These are phyloP conservation scores for Drosophila kurseongensis DNA, from an alignment of 1,140 invertebrate genomes.

Conservation along the genomic window DNA sequence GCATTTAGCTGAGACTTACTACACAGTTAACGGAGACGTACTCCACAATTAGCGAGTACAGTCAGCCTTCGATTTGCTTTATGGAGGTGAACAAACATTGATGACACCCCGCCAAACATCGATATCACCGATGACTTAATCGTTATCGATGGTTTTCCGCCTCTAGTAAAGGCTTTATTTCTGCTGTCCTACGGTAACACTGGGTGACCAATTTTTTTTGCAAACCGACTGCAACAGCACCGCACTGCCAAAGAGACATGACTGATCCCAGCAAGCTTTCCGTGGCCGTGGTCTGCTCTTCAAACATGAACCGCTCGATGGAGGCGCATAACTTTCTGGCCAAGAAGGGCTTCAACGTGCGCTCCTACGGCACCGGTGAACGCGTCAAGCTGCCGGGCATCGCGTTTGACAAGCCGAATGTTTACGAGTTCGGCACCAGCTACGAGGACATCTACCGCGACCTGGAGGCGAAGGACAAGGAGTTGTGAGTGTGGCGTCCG, in stretches of 20 bases:
- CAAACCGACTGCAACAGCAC: conserved; percentile 1
- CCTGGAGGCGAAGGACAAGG: conserved; percentile 93
- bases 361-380: conserved; percentile 98
- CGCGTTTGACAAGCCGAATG: conserved; percentile 97
- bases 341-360: conserved; percentile 98
- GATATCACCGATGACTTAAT: no score
- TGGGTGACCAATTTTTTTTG: conserved; percentile 14
- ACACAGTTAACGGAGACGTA: no score
- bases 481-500: conserved; percentile 88
- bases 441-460: conserved; percentile 99
- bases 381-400: conserved; percentile 98
- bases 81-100: no score
- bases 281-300: conserved; percentile 98
- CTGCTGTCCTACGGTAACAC: neutral
- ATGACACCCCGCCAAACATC: no score
- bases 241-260: conserved; percentile 72
- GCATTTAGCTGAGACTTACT: no score
- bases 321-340: conserved; percentile 98
- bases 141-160: no score
- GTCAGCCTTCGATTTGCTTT: no score
- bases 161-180: no score
- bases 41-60: no score
- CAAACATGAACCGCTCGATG: conserved; percentile 99
- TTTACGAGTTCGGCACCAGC: conserved; percentile 98
- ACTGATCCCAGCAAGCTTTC: conserved; percentile 87